Percentiles rank a stretch among this genome's conserved stretches.
phyloP scores from a whole-genome alignment of 2,797 vertebrate genomes.

The Darevskia mixta region DNA sequence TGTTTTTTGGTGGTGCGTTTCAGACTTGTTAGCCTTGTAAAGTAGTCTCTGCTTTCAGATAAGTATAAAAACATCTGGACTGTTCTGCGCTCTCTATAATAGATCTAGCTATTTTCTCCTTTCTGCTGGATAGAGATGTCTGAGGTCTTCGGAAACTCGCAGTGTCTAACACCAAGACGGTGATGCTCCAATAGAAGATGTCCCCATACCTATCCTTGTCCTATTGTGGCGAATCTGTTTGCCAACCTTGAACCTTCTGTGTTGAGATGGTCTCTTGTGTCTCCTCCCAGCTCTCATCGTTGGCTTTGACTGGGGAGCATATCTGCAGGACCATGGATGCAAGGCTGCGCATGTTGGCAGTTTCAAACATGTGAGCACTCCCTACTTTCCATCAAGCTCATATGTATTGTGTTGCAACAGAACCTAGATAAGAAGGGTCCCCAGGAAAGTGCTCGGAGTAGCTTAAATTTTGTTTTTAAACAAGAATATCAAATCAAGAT shows the following conservation, averaged over 20 bases:
- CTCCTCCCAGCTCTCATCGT: constrained; percentile 71
- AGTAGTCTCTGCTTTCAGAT: neutral
- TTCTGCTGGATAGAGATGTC: neutral
- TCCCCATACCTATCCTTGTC: neutral
- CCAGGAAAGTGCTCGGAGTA: too few relatives aligned
- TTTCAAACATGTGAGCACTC: constrained; percentile 92
- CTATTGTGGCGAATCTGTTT: neutral
- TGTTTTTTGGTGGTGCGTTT: neutral
- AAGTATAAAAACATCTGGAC: neutral
- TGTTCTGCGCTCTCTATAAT: neutral
- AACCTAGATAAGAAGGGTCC: too few relatives aligned
- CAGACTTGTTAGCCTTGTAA: neutral
- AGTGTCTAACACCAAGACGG: neutral
- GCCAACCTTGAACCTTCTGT: neutral
- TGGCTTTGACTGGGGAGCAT: constrained; percentile 92
- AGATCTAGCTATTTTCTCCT: neutral
- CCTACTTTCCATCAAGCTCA: neutral
- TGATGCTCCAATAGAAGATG: neutral
- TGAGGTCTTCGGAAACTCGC: too few relatives aligned
- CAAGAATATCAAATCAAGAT: neutral
- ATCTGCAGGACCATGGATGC: constrained; percentile 88
- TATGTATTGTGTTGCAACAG: rapidly evolving
- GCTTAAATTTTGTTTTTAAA: too few relatives aligned
- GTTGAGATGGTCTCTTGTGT: neutral
- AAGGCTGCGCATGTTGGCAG: constrained; percentile 90